A percentile compares a stretch with the other conserved stretches of the same genome.
Conservation (phyloP, 1,140 invertebrate genomes). For the Dolichoris vasculosae region DNA sequence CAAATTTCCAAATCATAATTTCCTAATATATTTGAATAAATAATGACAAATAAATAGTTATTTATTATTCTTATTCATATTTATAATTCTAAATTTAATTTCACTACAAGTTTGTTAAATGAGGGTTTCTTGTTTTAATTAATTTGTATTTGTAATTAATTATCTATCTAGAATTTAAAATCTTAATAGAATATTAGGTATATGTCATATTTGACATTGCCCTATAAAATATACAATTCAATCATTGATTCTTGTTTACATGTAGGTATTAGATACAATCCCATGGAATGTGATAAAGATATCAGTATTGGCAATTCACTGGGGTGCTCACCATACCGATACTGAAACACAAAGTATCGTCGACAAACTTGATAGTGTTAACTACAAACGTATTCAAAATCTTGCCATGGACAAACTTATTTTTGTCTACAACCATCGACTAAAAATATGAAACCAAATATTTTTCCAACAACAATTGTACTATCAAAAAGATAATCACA, state of each 20-base stretch:
- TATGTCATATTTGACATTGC: no score
- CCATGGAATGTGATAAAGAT: slow-evolving; percentile 71
- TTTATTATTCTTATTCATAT: no score
- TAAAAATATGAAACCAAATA: slow-evolving; percentile 63
- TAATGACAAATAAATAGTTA: no score
- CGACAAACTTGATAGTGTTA: slow-evolving; percentile 64
- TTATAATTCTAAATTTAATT: no score
- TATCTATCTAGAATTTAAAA: no score
- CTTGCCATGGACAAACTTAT: slow-evolving; percentile 66
- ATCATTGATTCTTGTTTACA: not conserved
- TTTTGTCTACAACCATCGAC: slow-evolving; percentile 67
- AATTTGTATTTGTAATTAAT: no score
- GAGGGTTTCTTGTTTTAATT: no score
- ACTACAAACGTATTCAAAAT: slow-evolving; percentile 64
- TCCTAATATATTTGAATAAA: no score
- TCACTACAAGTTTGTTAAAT: no score
- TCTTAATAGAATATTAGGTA: no score
- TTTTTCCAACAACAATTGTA: no score
- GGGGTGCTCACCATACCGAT: slow-evolving; percentile 67
- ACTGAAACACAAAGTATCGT: slow-evolving; percentile 66
- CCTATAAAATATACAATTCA: not conserved
- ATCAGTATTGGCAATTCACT: slow-evolving; percentile 70
- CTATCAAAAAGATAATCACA: not conserved
- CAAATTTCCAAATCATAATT: no score
- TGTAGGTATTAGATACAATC: slow-evolving; percentile 71